Percentiles rank a stretch among this genome's conserved stretches.
Evolutionary conservation across 2,113 vertebrate species (phyloP).

Genomic region (Regulus satrapa): DNA sequence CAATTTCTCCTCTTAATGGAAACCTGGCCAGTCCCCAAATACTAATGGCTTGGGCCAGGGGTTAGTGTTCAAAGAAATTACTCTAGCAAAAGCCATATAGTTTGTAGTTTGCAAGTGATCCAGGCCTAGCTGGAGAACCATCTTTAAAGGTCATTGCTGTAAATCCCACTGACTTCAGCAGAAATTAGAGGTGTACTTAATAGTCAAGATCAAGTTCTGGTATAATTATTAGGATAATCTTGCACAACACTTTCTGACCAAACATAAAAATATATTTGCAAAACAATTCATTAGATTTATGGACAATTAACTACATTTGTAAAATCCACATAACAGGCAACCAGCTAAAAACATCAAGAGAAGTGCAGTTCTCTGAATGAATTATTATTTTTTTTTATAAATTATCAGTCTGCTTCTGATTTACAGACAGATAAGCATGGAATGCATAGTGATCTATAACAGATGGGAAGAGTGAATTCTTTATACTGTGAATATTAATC

Average conservation of each 20-base stretch:
- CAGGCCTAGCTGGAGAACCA: not conserved
- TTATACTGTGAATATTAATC: constrained; percentile 8
- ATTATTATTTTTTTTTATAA: not conserved
- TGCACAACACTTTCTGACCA: not conserved
- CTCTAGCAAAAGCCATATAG: not conserved
- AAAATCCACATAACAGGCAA: not conserved
- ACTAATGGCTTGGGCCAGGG: not conserved
- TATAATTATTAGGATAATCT: not conserved
- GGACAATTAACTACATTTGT: not conserved
- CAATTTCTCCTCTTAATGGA: not conserved
- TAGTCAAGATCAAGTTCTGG: not conserved
- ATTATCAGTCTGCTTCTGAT: not conserved
- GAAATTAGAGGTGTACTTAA: not conserved
- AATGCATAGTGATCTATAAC: not conserved
- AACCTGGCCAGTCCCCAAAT: not conserved
- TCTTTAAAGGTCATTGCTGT: not conserved
- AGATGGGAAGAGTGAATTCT: not conserved
- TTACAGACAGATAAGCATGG: not conserved
- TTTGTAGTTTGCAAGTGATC: not conserved
- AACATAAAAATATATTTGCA: not conserved
- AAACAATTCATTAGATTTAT: not conserved
- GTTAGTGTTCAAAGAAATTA: constrained; percentile 36
- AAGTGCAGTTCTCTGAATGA: not conserved
- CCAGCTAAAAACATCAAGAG: not conserved
- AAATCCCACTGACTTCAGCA: not conserved